Conservation (phyloP, 1,140 invertebrate genomes). For the Pseudomyrmex pallidus region DNA sequence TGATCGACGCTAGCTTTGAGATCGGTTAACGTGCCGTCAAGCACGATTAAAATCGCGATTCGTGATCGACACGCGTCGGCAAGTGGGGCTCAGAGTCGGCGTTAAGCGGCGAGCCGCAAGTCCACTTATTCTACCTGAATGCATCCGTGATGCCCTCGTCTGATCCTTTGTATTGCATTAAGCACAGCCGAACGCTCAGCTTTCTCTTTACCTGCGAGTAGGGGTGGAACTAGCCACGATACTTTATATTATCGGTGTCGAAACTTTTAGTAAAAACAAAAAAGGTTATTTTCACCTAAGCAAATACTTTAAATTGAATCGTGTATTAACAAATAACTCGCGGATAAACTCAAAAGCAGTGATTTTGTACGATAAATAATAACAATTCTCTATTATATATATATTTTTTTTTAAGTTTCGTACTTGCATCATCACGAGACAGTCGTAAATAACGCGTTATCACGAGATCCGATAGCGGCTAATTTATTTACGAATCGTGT, state of each 20-base stretch:
- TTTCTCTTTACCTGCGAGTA: conserved; percentile 66
- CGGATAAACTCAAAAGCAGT: too few species aligned
- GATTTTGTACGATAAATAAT: background rate
- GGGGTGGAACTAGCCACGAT: background rate
- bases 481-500: conserved; percentile 83
- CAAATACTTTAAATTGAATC: background rate
- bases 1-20: background rate
- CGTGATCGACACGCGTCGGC: conserved; percentile 43
- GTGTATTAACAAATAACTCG: background rate
- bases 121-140: conserved; percentile 81
- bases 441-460: conserved; percentile 82
- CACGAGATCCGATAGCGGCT: conserved; percentile 80
- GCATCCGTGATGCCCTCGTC: conserved; percentile 58
- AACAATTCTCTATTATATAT: background rate
- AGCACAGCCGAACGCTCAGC: conserved; percentile 59
- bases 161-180: conserved; percentile 75
- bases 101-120: conserved; percentile 65
- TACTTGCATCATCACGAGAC: conserved; percentile 74
- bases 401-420: conserved; percentile 13
- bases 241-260: background rate
- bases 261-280: too few species aligned
- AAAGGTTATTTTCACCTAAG: too few species aligned
- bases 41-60: conserved; percentile 20
- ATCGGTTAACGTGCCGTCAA: conserved; percentile 52
- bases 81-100: conserved; percentile 3